phyloP scores from a whole-genome alignment of 2,888 invertebrate species.

The Boloria selene region DNA sequence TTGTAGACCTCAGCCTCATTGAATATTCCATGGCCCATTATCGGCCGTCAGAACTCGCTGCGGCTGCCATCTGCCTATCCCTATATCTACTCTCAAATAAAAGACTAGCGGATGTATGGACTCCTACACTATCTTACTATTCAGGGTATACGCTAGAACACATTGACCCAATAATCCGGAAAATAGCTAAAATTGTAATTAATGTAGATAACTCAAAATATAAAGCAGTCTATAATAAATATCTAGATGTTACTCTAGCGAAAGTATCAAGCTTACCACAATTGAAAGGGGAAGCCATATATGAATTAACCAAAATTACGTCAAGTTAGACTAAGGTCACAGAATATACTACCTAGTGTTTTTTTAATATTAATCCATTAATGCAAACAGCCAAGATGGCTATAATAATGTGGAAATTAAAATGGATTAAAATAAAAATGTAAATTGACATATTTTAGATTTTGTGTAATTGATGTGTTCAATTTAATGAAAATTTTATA shows the following conservation, averaged over 20 bases:
- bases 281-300: conserved; percentile 74
- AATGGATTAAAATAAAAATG: background rate
- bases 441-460: conserved; percentile 7
- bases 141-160: conserved; percentile 88
- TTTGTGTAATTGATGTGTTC: conserved; percentile 25
- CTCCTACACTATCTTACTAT: conserved; percentile 87
- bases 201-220: conserved; percentile 87
- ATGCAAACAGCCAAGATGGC: background rate
- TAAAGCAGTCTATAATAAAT: conserved; percentile 87
- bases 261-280: conserved; percentile 86
- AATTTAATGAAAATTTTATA: conserved; percentile 5
- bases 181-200: conserved; percentile 86
- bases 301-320: conserved; percentile 50
- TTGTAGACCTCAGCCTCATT: conserved; percentile 91
- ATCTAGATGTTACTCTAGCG: conserved; percentile 78
- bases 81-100: conserved; percentile 79
- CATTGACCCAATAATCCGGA: conserved; percentile 85
- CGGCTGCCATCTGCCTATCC: conserved; percentile 90
- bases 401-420: background rate
- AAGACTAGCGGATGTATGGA: conserved; percentile 84
- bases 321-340: conserved; percentile 7
- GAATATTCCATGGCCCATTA: conserved; percentile 91
- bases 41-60: conserved; percentile 92
- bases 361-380: background rate
- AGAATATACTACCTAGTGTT: background rate